A percentile compares a stretch with the other conserved stretches of the same genome.
These are phyloP conservation scores for Sarcophaga caerulescens DNA, from an alignment of 2,888 invertebrate genomes.

Conservation along the genomic window DNA sequence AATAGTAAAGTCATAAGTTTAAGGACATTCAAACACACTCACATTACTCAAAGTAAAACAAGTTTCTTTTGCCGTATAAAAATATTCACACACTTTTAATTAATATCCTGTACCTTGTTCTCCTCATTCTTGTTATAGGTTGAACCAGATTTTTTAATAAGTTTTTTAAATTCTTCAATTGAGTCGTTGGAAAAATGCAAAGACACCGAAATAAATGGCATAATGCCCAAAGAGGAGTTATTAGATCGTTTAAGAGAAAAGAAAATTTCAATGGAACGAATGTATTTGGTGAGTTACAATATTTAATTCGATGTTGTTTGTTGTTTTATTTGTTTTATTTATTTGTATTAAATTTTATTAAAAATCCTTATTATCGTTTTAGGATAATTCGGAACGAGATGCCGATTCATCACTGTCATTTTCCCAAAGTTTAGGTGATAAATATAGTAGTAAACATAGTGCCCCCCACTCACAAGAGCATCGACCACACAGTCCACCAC, in stretches of 20 bases:
- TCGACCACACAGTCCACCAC: constrained; percentile 72
- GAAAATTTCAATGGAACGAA: constrained; percentile 81
- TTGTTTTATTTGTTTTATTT: background rate
- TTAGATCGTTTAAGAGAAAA: constrained; percentile 85
- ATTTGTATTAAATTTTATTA: background rate
- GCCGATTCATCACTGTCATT: constrained; percentile 78
- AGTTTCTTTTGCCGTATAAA: background rate
- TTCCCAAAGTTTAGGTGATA: constrained; percentile 78
- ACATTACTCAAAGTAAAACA: no score
- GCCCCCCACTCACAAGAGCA: constrained; percentile 68
- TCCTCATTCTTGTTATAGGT: constrained; percentile 81
- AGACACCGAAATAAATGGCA: constrained; percentile 80
- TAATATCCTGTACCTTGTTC: background rate
- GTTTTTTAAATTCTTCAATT: constrained; percentile 88
- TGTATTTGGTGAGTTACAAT: constrained; percentile 75
- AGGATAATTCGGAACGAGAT: constrained; percentile 78
- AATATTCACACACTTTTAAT: constrained; percentile 7
- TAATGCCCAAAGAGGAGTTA: constrained; percentile 83
- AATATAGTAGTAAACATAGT: constrained; percentile 67
- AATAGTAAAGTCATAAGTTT: constrained; percentile 28
- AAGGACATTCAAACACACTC: background rate
- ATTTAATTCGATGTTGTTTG: background rate
- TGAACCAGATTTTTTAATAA: constrained; percentile 87
- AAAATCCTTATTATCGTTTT: background rate
- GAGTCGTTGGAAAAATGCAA: constrained; percentile 82